Conservation (phyloP, 2,797 vertebrate genomes). For the Sebastes nivosus region DNA sequence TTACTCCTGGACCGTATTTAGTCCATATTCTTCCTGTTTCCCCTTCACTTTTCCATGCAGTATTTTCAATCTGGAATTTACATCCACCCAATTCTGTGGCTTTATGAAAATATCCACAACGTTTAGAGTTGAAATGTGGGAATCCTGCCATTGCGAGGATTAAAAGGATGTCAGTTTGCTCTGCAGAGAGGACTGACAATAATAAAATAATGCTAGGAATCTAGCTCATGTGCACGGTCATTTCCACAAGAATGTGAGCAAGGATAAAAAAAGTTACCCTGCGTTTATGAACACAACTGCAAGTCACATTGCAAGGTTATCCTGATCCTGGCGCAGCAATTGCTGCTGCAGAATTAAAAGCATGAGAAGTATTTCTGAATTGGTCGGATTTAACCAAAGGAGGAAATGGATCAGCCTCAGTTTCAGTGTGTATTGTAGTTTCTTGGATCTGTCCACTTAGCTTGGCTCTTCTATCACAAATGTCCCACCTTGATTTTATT, state of each 20-base stretch:
- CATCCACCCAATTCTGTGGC: conserved; percentile 60
- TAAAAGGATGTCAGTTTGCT: conserved; percentile 15
- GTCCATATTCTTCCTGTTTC: conserved; percentile 63
- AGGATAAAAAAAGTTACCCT: conserved; percentile 48
- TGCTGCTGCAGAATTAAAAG: conserved; percentile 67
- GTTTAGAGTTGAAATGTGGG: conserved; percentile 10
- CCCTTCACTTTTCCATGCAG: conserved; percentile 52
- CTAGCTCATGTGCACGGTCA: conserved; percentile 42
- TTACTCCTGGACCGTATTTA: conserved; percentile 51
- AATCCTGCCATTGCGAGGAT: conserved; percentile 26
- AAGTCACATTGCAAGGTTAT: conserved; percentile 59
- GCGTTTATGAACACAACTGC: conserved; percentile 53
- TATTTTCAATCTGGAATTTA: conserved; percentile 61
- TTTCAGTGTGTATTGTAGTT: conserved; percentile 13
- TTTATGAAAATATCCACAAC: conserved; percentile 55
- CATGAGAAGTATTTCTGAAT: conserved; percentile 69
- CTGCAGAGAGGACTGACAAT: conserved; percentile 38
- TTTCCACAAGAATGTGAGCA: conserved; percentile 76
- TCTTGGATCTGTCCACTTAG: conserved; percentile 14
- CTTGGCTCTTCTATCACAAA: background rate
- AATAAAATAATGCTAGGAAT: conserved; percentile 64
- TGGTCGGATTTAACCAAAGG: conserved; percentile 56
- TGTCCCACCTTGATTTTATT: background rate
- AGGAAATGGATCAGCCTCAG: conserved; percentile 48
- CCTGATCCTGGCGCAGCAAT: conserved; percentile 29